Evolutionary conservation across 2,113 vertebrate species (phyloP), one percentile per base, ranked within the genome.

Genomic region (Gallinago undulata): DNA sequence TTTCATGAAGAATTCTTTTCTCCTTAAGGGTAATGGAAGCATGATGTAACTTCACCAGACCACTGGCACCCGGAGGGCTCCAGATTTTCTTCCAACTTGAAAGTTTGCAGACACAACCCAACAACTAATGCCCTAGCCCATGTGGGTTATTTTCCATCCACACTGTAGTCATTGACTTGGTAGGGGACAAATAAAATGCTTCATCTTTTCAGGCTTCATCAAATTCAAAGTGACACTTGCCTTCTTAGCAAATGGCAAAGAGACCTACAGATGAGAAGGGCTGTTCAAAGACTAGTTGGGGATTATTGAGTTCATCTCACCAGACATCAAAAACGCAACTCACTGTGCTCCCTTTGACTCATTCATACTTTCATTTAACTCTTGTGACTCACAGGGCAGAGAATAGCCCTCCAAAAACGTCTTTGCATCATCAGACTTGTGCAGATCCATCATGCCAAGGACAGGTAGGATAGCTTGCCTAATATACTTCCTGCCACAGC

Each of bases 1-100:
- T 93, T 94, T 92, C 88, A 70, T 14, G 50, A 77, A 57, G 25
- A 74, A 50, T 77, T 90, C 30, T 84, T 64, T 69, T 92, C 80
- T 93, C 89, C 91, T 92, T 35, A 23, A 53, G 89, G 83, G 41
- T 53, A 63, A 47, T 9, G 56, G 47, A 87, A 56, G 33, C 31
- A 9, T 25, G 59, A 92, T 86, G 45, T 64, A 53, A 81, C 47
- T 87, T 70, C 45, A 48, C 37, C 60, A 74, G 22, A 78, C 39
- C 25, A 15, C 13, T 50, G 25, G 55, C 45, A 78, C 39, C 50
- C 89, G 70, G 45, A 60, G 51, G 89, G 43, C 75, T 78, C 7
- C 1, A 3, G 39, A 48, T 78, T 89, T 69, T 74, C 67, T 82
- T 68, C 55, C 50, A 82, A 9, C 43, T 63, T 35, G 45, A 68